A percentile compares a stretch with the other conserved stretches of the same genome.
phyloP scores from a whole-genome alignment of 2,113 vertebrate genomes.

The Pipa parva region DNA sequence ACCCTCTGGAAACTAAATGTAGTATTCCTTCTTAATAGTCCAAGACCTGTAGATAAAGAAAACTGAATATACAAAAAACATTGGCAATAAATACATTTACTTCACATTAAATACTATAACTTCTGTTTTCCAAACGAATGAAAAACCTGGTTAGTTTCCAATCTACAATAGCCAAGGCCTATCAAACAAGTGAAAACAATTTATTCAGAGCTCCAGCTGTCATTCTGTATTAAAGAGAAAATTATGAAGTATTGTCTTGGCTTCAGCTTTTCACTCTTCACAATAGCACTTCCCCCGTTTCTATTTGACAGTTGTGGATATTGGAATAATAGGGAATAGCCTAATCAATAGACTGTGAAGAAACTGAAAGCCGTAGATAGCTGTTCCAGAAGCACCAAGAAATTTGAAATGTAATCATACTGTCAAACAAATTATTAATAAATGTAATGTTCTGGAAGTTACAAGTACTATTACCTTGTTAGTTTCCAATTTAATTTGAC shows the following conservation, averaged over 20 bases:
- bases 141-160: constrained; percentile 46
- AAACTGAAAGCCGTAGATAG: constrained; percentile 66
- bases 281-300: constrained; percentile 51
- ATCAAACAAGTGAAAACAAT: constrained; percentile 68
- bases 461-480: neutral
- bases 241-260: constrained; percentile 55
- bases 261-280: constrained; percentile 48
- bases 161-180: constrained; percentile 62
- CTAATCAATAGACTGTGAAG: constrained; percentile 72
- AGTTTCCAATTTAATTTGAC: too few relatives aligned
- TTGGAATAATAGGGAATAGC: constrained; percentile 68
- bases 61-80: too few relatives aligned
- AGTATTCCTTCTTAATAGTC: too few relatives aligned
- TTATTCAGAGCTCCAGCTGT: constrained; percentile 66
- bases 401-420: constrained; percentile 67
- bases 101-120: neutral
- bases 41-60: too few relatives aligned
- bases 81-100: too few relatives aligned
- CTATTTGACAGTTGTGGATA: constrained; percentile 72
- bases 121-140: constrained; percentile 27
- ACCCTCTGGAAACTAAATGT: too few relatives aligned
- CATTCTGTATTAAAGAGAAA: constrained; percentile 61
- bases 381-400: constrained; percentile 66
- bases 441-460: constrained; percentile 44
- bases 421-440: constrained; percentile 56